A percentile compares a stretch with the other conserved stretches of the same genome.
phyloP scores from a whole-genome alignment of 2,113 vertebrate species.

The Peromyscus californicus region DNA sequence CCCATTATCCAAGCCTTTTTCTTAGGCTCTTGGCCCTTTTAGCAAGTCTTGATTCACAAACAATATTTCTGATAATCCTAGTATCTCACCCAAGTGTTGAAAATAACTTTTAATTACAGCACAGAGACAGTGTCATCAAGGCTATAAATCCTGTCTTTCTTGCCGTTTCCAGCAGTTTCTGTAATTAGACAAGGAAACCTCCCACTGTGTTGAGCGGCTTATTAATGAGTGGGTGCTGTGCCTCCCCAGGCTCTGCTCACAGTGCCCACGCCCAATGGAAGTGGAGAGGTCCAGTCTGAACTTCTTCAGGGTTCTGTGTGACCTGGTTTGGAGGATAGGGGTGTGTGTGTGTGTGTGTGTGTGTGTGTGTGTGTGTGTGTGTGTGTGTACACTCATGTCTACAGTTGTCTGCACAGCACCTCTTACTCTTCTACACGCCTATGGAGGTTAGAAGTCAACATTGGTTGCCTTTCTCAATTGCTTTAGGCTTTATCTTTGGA shows the following conservation, averaged over 20 bases:
- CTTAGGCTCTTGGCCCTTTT: constrained; percentile 50
- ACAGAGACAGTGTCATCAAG: constrained; percentile 71
- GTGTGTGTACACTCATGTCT: not conserved
- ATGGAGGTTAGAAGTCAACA: not conserved
- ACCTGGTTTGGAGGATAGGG: not conserved
- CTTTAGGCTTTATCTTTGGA: not conserved
- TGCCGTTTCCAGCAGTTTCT: constrained; percentile 72
- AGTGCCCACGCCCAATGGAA: not conserved
- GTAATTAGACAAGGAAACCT: constrained; percentile 78
- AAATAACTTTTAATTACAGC: constrained; percentile 84
- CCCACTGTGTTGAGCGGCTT: constrained; percentile 71
- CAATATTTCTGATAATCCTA: constrained; percentile 68
- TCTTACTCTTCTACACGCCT: not conserved
- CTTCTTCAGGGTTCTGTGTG: not conserved
- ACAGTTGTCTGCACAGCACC: not conserved
- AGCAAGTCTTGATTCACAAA: constrained; percentile 63
- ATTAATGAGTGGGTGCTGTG: constrained; percentile 73
- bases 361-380: not conserved
- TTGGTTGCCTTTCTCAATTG: not conserved
- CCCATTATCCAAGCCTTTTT: constrained; percentile 27
- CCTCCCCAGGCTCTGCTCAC: not conserved
- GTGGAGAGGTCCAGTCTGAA: not conserved
- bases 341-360: not conserved
- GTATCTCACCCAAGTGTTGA: constrained; percentile 72
- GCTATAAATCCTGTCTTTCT: constrained; percentile 74